A percentile compares a stretch with the other conserved stretches of the same genome.
Evolutionary conservation across 2,113 vertebrate species (phyloP).

Genomic region (Opisthocomus hoazin): DNA sequence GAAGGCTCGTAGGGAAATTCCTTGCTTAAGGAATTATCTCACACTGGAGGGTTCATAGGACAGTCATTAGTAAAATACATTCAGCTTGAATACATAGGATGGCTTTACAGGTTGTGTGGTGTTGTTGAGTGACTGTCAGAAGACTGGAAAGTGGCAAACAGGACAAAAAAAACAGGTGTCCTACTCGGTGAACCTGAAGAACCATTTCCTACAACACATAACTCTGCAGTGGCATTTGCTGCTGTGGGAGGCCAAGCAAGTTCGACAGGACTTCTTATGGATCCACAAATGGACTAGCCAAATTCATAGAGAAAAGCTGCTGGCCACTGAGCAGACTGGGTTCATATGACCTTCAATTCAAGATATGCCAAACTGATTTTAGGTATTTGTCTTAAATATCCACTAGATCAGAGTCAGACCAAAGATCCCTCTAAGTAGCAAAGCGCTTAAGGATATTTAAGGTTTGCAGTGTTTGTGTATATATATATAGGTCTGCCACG

Average conservation of each 20-base stretch:
- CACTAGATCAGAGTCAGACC: background rate
- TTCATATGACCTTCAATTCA: background rate
- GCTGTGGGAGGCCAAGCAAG: background rate
- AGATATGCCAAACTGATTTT: background rate
- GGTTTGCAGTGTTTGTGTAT: too few relatives aligned
- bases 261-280: background rate
- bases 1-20: background rate
- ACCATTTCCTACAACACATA: background rate
- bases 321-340: too few relatives aligned
- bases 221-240: background rate
- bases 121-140: background rate
- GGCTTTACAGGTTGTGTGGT: background rate
- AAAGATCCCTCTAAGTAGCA: background rate
- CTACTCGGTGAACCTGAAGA: background rate
- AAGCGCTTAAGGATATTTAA: background rate
- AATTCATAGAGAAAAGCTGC: background rate
- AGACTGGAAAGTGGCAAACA: background rate
- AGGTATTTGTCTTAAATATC: background rate
- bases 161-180: background rate
- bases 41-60: background rate
- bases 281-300: rapidly evolving
- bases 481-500: background rate
- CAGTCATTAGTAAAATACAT: background rate
- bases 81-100: background rate
- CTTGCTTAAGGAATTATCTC: background rate